Base-by-base conservation (phyloP, 2,888 invertebrate species). In the Charanyca ferruginea region DNA sequence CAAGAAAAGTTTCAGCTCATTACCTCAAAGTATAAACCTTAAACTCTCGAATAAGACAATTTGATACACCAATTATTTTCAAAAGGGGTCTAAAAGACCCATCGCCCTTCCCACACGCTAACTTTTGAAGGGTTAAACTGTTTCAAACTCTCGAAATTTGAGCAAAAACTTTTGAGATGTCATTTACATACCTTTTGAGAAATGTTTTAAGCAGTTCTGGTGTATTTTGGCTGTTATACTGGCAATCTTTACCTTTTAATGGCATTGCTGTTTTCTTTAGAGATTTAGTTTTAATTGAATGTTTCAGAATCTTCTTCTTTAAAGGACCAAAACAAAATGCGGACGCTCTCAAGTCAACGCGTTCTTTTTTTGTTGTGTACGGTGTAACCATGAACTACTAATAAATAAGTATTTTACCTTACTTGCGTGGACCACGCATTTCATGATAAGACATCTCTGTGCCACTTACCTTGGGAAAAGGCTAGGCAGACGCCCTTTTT, bases 21-120 rank as follows among this genome's bases (percentile, higher is more conserved):
- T 60, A 65, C 22, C 44, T n/a, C 16, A 64, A 66, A 77, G n/a
- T 67, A 48, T 44, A 59, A 62, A 41, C 41, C 45, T 13, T 25
- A 20, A 41, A 62, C 60, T 53, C 71, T 23, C n/a, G 16, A 77
- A 77, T 65, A 61, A 74, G 60, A 78, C 59, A 60, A 70, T 70
- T 69, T 80, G 68, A 80, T 77, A 80, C 70, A 67, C 58, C 78
- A 80, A 70, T 79, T 77, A 80, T 63, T 69, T 67, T 67, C 49
- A n/a, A 77, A 67, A 80, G 73, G 67, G 80, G 60, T 69, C 55
- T 67, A 61, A 76, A 44, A 67, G 47, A 62, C 66, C 76, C 76
- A 67, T 62, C 55, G 45, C 58, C 65, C 61, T 55, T 55, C 64
- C 64, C 76, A 78, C 71, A 74, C 75, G 47, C 38, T 42, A 73